Percentiles rank a stretch among this genome's conserved stretches.
These are phyloP conservation scores for Nymphalis polychloros DNA, from an alignment of 2,888 invertebrate genomes.

Conservation along the genomic window DNA sequence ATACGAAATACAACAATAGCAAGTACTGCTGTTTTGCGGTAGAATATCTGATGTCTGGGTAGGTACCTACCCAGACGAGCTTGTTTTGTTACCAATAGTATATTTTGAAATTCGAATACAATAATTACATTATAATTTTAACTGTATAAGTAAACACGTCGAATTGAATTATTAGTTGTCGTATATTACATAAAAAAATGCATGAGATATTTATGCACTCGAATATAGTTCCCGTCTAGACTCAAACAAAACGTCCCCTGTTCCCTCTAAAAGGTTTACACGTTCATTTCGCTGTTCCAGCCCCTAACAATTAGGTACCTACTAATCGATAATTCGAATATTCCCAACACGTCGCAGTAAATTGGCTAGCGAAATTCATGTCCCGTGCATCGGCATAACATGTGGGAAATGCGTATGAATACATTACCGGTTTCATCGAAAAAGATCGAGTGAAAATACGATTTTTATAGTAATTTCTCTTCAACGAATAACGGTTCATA, in stretches of 20 bases:
- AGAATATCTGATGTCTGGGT: no score
- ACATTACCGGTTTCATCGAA: conserved; percentile 53
- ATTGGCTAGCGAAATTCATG: conserved; percentile 57
- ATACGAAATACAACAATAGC: no score
- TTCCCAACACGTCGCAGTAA: conserved; percentile 61
- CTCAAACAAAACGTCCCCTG: conserved; percentile 5
- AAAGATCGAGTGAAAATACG: conserved; percentile 52
- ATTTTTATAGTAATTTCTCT: conserved; percentile 51
- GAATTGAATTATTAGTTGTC: no score
- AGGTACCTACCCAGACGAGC: no score
- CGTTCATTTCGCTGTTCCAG: conserved; percentile 31
- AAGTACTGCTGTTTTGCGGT: no score
- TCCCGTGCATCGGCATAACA: conserved; percentile 54
- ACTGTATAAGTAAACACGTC: no score
- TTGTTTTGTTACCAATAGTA: no score
- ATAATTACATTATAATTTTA: no score
- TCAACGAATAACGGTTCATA: conserved; percentile 42
- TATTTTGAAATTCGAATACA: no score
- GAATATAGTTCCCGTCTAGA: background rate
- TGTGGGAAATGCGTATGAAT: conserved; percentile 56
- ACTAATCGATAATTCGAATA: conserved; percentile 54
- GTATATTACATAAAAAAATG: no score
- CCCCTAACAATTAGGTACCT: conserved; percentile 48
- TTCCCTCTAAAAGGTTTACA: conserved; percentile 4
- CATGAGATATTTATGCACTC: background rate